Conservation (phyloP, 1,140 invertebrate genomes). For the Harlomillsia oculata region DNA sequence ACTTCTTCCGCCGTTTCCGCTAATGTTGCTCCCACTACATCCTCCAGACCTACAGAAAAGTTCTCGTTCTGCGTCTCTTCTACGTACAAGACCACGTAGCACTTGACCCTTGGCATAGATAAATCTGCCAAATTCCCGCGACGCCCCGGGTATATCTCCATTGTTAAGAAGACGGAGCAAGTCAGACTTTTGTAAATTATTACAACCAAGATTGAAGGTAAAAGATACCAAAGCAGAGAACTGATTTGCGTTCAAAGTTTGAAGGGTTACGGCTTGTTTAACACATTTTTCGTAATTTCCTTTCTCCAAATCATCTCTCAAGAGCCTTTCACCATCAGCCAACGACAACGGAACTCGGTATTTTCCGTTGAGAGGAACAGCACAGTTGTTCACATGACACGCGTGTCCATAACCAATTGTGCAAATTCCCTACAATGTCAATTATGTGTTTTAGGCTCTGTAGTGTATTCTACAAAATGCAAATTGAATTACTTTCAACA, state of each 20-base stretch:
- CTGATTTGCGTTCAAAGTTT: constrained; percentile 19
- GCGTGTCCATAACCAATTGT: constrained; percentile 30
- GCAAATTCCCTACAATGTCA: constrained; percentile 8
- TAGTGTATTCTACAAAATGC: too few relatives aligned
- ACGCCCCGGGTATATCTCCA: constrained; percentile 8
- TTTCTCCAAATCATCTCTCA: constrained; percentile 9
- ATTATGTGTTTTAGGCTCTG: neutral
- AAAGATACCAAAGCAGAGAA: constrained; percentile 27
- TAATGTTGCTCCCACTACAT: too few relatives aligned
- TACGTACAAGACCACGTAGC: constrained; percentile 17
- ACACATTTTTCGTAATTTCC: constrained; percentile 20
- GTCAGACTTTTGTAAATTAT: constrained; percentile 11
- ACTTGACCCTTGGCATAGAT: constrained; percentile 18
- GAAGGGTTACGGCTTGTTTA: neutral
- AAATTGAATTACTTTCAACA: too few relatives aligned
- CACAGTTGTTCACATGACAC: constrained; percentile 21
- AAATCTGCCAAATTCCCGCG: constrained; percentile 9
- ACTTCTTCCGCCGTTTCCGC: constrained; percentile 2
- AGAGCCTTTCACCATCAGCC: constrained; percentile 16
- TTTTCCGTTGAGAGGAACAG: constrained; percentile 21
- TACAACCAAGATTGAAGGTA: constrained; percentile 25
- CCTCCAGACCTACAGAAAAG: too few relatives aligned
- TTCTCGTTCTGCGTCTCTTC: constrained; percentile 18
- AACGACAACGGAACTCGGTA: constrained; percentile 19
- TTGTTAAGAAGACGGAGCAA: constrained; percentile 2